Evolutionary conservation across 2,888 invertebrate genomes (phyloP).

Genomic region (Coelogynopora nodosa): DNA sequence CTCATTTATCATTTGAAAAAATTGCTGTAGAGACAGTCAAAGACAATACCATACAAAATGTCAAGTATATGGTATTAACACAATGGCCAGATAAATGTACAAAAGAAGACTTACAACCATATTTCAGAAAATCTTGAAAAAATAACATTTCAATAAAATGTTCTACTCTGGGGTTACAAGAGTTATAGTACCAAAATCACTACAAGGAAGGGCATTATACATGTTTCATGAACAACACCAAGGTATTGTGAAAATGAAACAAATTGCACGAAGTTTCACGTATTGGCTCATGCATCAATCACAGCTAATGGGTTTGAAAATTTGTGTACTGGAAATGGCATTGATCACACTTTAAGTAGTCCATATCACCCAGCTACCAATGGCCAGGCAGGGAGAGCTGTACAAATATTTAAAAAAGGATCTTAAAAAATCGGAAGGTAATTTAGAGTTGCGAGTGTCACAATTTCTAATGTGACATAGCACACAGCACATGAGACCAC

Average conservation of each 20-base stretch:
- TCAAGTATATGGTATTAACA: slow-evolving; percentile 12
- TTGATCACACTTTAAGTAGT: slow-evolving; percentile 1
- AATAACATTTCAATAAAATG: slow-evolving; percentile 14
- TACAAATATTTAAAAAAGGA: slow-evolving; percentile 21
- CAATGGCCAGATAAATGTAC: slow-evolving; percentile 22
- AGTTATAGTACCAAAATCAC: slow-evolving; percentile 19
- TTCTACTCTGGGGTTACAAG: slow-evolving; percentile 1
- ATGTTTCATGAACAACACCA: slow-evolving; percentile 32
- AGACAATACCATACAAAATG: background rate
- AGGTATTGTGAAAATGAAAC: slow-evolving; percentile 29
- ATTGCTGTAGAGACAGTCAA: slow-evolving; percentile 9
- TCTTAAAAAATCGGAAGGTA: slow-evolving; percentile 27
- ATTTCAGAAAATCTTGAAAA: slow-evolving; percentile 13
- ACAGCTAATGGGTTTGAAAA: no score
- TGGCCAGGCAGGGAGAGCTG: slow-evolving; percentile 37
- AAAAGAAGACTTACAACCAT: background rate
- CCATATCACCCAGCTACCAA: slow-evolving; percentile 33
- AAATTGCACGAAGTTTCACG: slow-evolving; percentile 24
- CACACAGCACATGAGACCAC: slow-evolving; percentile 26
- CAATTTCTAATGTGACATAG: no score
- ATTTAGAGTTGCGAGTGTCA: background rate
- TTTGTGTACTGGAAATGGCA: slow-evolving; percentile 9
- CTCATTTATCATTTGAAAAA: slow-evolving; percentile 1
- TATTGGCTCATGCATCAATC: slow-evolving; percentile 22
- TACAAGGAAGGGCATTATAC: background rate